phyloP scores from a whole-genome alignment of 2,797 vertebrate genomes.

The Esox masquinongy region DNA sequence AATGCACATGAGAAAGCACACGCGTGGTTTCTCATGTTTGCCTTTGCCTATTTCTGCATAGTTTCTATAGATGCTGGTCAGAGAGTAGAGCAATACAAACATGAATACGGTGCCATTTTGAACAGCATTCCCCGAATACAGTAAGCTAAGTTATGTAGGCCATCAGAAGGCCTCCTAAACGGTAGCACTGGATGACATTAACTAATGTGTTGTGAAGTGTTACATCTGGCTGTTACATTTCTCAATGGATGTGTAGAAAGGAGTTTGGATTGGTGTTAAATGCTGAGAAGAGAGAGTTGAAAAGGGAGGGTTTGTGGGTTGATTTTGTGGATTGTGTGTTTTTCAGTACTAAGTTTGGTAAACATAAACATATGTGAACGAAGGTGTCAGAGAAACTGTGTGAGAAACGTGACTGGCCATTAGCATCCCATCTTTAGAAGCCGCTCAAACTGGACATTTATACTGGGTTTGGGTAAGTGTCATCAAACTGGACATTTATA shows the following conservation, averaged over 20 bases:
- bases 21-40: neutral
- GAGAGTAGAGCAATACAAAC: neutral
- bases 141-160: neutral
- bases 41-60: neutral
- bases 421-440: too few relatives aligned
- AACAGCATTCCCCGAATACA: neutral
- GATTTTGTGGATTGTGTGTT: neutral
- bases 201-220: slow-evolving; percentile 20
- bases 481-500: too few relatives aligned
- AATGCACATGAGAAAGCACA: neutral
- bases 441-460: too few relatives aligned
- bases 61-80: neutral
- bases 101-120: neutral
- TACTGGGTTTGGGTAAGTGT: too few relatives aligned
- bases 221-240: neutral
- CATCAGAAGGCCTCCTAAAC: neutral
- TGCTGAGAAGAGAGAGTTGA: too few relatives aligned
- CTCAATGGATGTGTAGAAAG: neutral
- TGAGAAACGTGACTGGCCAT: too few relatives aligned
- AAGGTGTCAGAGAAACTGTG: too few relatives aligned
- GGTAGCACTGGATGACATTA: neutral
- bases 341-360: neutral
- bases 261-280: too few relatives aligned
- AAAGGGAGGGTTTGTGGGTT: slow-evolving; percentile 3
- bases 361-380: too few relatives aligned